Conservation (phyloP, 2,888 invertebrate genomes). For the Drosophila kambysellisi region DNA sequence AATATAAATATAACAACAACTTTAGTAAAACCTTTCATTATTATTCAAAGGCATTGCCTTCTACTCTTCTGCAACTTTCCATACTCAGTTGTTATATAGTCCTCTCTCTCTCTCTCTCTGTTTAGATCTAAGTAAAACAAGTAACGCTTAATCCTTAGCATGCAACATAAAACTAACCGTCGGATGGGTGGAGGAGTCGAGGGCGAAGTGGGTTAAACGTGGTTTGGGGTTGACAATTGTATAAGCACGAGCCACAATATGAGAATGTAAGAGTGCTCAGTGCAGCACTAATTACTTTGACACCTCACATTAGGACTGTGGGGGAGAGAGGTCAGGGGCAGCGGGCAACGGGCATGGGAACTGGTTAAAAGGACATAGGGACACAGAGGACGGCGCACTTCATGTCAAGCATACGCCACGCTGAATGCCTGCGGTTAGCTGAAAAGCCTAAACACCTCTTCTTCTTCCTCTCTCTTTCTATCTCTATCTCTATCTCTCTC, state of each 20-base stretch:
- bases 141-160: conserved; percentile 48
- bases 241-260: conserved; percentile 30
- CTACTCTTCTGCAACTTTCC: neutral
- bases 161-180: conserved; percentile 50
- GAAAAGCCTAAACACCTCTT: conserved; percentile 3
- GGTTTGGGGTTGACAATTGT: conserved; percentile 41
- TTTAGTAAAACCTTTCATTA: neutral
- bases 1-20: neutral
- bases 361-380: conserved; percentile 19
- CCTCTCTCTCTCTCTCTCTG: neutral
- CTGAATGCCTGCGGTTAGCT: conserved; percentile 68
- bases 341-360: neutral
- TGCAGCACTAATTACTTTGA: conserved; percentile 79
- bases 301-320: conserved; percentile 65
- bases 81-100: neutral
- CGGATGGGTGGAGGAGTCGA: neutral
- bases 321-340: conserved; percentile 6
- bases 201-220: conserved; percentile 3
- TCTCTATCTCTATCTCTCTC: neutral
- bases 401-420: conserved; percentile 71
- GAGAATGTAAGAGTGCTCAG: conserved; percentile 57
- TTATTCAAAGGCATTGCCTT: neutral
- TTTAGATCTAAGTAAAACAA: conserved; percentile 44
- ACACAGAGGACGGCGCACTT: conserved; percentile 53
- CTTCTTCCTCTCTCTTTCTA: no score